Evolutionary conservation across 2,113 vertebrate species (phyloP), one percentile per base, ranked within the genome.

Genomic region (Arothron firmamentum): DNA sequence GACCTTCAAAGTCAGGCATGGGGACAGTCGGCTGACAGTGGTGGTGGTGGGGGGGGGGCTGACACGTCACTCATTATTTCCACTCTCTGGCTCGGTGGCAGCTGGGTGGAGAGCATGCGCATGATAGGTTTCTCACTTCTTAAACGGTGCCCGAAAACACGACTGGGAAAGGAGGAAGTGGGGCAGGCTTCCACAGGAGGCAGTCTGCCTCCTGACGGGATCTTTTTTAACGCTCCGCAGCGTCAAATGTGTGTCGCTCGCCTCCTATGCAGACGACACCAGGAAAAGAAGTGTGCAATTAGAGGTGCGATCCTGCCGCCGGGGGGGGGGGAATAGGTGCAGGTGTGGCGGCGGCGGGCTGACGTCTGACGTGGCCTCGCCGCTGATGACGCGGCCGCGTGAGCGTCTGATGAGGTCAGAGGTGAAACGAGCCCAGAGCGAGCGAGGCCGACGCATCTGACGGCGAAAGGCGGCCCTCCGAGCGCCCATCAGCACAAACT

Each of bases 1-100:
- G 89, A 89, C 89, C 88, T 88, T 90, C 88, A 87, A 65, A 84
- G 72, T 50, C 58, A 62, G 70, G 68, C 70, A 17, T n/a, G 59
- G 78, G 80, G 70, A 77, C 62, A 69, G 81, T 78, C 64, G 75
- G 75, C 63, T 65, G 72, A 70, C 55, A 23, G 21, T 23, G 48
- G 66, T 41, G 63, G 60, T 67, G 78, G 20, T 19, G 67, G 65
- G 70, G 59, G 72, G 43, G 55, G 59, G 46, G 71, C 77, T 69
- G 77, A 85, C 75, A 60, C 80, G 83, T 85, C 79, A 81, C 68
- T 85, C 77, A 78, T 84, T 83, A 83, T 75, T 85, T 85, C 79
- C 84, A 83, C 78, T 72, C 56, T 9, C 68, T 74, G 65, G 67
- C 79, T 61, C 56, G 13, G 73, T 81, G 69, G 71, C 65, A 62